Percentiles rank a stretch among this genome's conserved stretches.
These are phyloP conservation scores for Sebastes itinus DNA, from an alignment of 2,797 vertebrate genomes.

Conservation along the genomic window DNA sequence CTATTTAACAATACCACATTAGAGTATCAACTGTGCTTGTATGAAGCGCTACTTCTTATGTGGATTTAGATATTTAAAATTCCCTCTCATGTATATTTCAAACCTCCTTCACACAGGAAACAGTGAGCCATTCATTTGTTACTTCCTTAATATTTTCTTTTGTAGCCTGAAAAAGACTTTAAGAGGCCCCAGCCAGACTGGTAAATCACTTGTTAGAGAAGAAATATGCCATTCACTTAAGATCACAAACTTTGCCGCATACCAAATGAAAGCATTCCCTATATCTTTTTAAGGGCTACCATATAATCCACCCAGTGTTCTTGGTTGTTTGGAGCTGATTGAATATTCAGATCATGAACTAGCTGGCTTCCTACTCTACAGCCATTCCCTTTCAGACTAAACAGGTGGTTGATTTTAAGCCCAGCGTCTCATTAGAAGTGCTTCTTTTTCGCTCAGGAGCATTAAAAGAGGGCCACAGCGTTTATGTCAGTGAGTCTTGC, in stretches of 20 bases:
- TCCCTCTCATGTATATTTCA: not conserved
- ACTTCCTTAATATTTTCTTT: not conserved
- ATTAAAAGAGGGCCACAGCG: not conserved
- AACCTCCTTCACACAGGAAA: not conserved
- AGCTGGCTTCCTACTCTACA: not conserved
- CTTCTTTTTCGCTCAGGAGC: not conserved
- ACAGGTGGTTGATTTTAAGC: conserved; percentile 51
- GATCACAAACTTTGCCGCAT: not conserved
- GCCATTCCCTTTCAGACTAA: conserved; percentile 29
- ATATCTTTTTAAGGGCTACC: not conserved
- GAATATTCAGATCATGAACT: conserved; percentile 42
- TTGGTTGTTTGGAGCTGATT: conserved; percentile 14
- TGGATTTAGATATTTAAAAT: not conserved
- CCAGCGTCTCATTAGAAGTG: conserved; percentile 1
- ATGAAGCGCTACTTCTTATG: not conserved
- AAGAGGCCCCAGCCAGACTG: not conserved
- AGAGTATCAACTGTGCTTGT: not conserved
- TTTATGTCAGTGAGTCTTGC: not conserved
- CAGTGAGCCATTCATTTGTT: not conserved
- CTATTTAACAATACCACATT: not conserved
- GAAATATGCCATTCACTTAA: not conserved
- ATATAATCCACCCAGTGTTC: not conserved
- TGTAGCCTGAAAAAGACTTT: not conserved
- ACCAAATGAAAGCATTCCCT: not conserved
- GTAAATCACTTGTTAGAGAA: not conserved